Evolutionary conservation across 2,113 vertebrate genomes (phyloP), one percentile per base, ranked within the genome.

Genomic region (Turnix velox): DNA sequence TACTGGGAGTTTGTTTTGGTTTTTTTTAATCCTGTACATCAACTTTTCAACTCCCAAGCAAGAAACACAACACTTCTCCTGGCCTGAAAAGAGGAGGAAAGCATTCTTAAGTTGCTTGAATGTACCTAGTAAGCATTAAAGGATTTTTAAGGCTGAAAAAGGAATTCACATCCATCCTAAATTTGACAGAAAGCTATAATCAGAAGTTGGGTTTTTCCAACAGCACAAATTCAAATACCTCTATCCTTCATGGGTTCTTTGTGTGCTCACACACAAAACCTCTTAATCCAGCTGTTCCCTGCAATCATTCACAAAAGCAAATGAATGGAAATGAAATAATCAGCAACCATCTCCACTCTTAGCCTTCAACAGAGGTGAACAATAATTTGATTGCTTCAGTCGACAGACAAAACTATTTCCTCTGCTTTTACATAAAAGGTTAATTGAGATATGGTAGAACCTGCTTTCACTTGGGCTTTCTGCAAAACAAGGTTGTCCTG

Each of bases 241-340:
- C 76, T 81, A 2, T 78, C 75, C 81, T 92, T 88, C 88, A 48
- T 2, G 7, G 58, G 79, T 71, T 90, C 90, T 95, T 90, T 92
- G 79, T 93, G 83, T 22, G 58, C 65, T 88, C 57, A 33, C 66
- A 61, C 48, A 92, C 83, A 69, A 92, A 94, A 84, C 66, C 2
- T 5, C 74, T 92, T 72, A 93, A 92, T 91, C 94, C 91, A 93
- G 80, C 77, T 87, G 77, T 62, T 94, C 87, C 62, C 92, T 76
- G 81, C 62, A 81, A 87, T 74, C 94, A 95, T 87, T 94, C 91
- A 84, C 88, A 92, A 93, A 90, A 91, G 88, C 80, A 91, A 87
- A 93, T 84, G 84, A 95, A 93, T 15, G 20, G 84, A 91, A 87
- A 89, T 68, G 27, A 94, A 92, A 75, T n/a, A 73, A 82, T 58